Evolutionary conservation across 2,888 invertebrate genomes (phyloP), one percentile per base, ranked within the genome.

Genomic region (Ophioninae sp.): DNA sequence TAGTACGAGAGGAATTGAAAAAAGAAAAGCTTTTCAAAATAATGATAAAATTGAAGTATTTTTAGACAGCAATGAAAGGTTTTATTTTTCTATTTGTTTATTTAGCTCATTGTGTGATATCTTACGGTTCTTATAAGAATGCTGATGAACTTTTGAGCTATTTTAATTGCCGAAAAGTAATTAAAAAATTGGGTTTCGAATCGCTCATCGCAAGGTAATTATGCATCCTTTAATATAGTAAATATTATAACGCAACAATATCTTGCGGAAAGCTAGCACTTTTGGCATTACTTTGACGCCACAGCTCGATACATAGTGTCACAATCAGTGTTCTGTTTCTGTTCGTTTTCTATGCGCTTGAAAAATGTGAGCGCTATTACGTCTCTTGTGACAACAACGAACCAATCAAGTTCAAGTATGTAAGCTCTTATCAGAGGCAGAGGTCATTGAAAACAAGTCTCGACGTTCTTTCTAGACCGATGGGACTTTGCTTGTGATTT

Each of bases 351-450:
- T 58, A 64, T 59, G 3, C 7, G 2, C 8, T 30, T n/a, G 22
- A 37, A 61, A 20, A 51, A 58, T 58, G 30, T 13, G 20, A 22
- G 51, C 22, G 23, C 17, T 44, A 63, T 74, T 74, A 65, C 74
- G 51, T 81, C 80, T 58, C 77, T 39, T 61, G n/a, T 39, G 20
- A 9, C 39, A 63, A 74, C 56, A 10, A 74, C 51, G 41, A 51
- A 65, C 63, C 39, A 30, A 44, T 44, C 78, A 81, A 81, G 78
- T 81, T 83, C 79, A 79, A 69, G 22, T 71, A 30, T 74, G 67
- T 73, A n/a, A 22, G 6, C 63, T 44, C 63, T 78, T 79, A 81
- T 84, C 81, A 39, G 61, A 41, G 63, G 23, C 39, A 65, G 51
- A 65, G 77, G 81, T 81, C 81, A 77, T 77, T 77, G 72, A 37